Conservation (phyloP, 2,888 invertebrate species). For the Spodoptera exigua region DNA sequence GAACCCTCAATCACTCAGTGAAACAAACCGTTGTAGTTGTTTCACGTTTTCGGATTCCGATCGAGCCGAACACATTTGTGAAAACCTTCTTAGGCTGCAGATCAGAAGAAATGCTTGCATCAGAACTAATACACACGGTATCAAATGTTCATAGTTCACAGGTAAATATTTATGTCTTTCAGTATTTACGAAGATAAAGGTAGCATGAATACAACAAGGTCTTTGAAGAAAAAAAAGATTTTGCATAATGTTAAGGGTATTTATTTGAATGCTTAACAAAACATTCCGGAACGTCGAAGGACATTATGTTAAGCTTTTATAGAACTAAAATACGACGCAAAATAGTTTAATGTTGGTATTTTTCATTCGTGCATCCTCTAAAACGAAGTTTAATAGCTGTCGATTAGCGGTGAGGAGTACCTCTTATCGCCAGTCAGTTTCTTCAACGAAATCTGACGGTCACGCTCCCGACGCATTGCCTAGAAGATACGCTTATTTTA, state of each 20-base stretch:
- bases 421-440: conserved; percentile 87
- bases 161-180: too few species aligned
- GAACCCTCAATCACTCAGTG: too few species aligned
- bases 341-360: too few species aligned
- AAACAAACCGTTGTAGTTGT: too few species aligned
- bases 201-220: conserved; percentile 61
- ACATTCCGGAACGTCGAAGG: conserved; percentile 29
- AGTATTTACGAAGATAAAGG: conserved; percentile 51
- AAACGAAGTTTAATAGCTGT: conserved; percentile 78
- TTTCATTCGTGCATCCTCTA: too few species aligned
- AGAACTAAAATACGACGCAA: neutral
- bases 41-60: too few species aligned
- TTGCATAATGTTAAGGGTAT: conserved; percentile 47
- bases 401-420: conserved; percentile 88
- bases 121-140: too few species aligned
- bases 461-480: conserved; percentile 85
- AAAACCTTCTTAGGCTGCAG: too few species aligned
- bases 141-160: too few species aligned
- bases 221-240: conserved; percentile 58
- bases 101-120: too few species aligned
- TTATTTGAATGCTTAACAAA: conserved; percentile 67
- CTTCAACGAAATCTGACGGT: conserved; percentile 89
- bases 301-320: conserved; percentile 12
- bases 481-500: conserved; percentile 39
- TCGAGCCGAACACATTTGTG: too few species aligned